Evolutionary conservation across 2,888 invertebrate genomes (phyloP).

Genomic region (Anagyrus pseudococci): DNA sequence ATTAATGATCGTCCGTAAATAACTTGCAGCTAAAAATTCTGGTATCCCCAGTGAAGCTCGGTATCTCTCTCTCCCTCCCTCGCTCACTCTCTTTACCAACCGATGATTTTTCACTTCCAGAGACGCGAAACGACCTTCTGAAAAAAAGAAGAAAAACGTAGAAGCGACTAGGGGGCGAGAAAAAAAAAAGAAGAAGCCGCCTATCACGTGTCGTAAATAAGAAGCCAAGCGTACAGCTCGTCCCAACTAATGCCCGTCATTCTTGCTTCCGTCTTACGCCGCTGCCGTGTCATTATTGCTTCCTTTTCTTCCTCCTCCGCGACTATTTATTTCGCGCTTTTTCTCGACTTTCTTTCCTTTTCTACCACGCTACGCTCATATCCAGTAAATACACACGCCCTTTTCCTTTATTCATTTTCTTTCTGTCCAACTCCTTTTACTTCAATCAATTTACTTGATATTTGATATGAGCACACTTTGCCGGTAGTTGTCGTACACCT

Average conservation of each 20-base stretch:
- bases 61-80: slow-evolving; percentile 4
- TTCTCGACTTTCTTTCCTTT: background rate
- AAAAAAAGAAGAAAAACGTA: slow-evolving; percentile 8
- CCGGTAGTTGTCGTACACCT: too few relatives aligned
- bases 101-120: slow-evolving; percentile 30
- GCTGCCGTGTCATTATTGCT: slow-evolving; percentile 34
- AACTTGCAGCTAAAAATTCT: slow-evolving; percentile 21
- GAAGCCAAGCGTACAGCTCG: slow-evolving; percentile 14
- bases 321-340: slow-evolving; percentile 4
- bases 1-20: slow-evolving; percentile 34
- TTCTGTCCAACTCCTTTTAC: too few relatives aligned
- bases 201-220: too few relatives aligned
- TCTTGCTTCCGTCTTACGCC: slow-evolving; percentile 33
- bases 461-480: too few relatives aligned
- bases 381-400: too few relatives aligned
- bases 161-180: too few relatives aligned
- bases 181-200: slow-evolving; percentile 23
- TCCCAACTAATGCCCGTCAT: slow-evolving; percentile 28
- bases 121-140: slow-evolving; percentile 14
- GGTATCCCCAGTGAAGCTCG: slow-evolving; percentile 8
- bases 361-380: too few relatives aligned
- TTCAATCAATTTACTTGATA: too few relatives aligned
- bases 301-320: slow-evolving; percentile 13
- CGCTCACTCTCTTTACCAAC: too few relatives aligned
- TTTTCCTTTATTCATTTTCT: too few relatives aligned